Evolutionary conservation across 2,888 invertebrate genomes (phyloP), one percentile per base, ranked within the genome.

Genomic region (Caenorhabditis doughertyi): DNA sequence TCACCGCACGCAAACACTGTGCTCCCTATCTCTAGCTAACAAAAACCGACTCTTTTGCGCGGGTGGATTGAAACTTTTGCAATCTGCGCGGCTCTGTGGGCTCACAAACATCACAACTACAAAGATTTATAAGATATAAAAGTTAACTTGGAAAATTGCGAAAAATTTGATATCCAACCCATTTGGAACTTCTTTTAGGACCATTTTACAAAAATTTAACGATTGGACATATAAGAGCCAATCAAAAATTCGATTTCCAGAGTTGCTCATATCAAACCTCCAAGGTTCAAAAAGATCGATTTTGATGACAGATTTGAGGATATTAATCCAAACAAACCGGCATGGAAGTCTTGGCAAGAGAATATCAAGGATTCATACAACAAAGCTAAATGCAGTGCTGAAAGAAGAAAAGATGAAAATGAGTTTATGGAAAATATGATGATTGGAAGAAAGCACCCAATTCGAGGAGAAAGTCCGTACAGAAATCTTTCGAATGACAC

Each of bases 311-410:
- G 89, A 60, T 71, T 88, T 8, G 86, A 87, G 21, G 91, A 90
- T 32, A 32, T 85, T 9, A 79, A 84, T 39, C 58, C 70, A 18
- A 83, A 83, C 8, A 90, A 90, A 56, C 90, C 90, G 1, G 89
- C 90, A n/a, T 90, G 89, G 88, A 89, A 90, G 55, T 88, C 90
- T 29, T 84, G 88, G 55, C 87, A 89, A 62, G 89, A 90, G 56
- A 88, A 84, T 58, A 85, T 91, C 42, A 89, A 89, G 32, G 90
- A 89, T 56, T 90, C 89, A 0, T 91, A 91, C 56, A 71, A 86
- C 58, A 89, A 87, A 68, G 91, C 90, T 5, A 44, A 13, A 23
- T 25, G 2, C 23, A 86, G 87, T 4, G 89, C 85, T 2, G 90
- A 90, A 29, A 77, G 84, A 47, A 88, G 86, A 47, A 84, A 81